These are phyloP conservation scores for Dolomedes plantarius DNA, from an alignment of 2,888 invertebrate species.

Conservation along the genomic window DNA sequence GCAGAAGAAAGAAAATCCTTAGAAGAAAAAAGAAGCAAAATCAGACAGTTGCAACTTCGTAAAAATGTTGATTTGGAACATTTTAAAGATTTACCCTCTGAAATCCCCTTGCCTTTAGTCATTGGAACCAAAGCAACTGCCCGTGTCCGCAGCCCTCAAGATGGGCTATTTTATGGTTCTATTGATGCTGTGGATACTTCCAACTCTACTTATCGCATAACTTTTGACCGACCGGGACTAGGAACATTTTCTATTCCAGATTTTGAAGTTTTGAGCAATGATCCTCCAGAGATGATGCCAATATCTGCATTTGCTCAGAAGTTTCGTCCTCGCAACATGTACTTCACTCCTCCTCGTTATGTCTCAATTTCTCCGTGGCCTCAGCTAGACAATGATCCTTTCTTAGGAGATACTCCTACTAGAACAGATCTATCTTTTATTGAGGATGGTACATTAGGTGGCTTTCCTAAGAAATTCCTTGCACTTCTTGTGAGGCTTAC, in stretches of 20 bases:
- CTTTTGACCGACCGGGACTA: slow-evolving; percentile 92
- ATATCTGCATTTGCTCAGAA: slow-evolving; percentile 86
- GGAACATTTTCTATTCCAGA: slow-evolving; percentile 97
- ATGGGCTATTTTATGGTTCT: slow-evolving; percentile 94
- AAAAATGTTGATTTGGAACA: slow-evolving; percentile 84
- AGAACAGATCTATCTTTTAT: slow-evolving; percentile 74
- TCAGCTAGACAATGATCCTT: slow-evolving; percentile 77
- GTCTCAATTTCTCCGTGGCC: slow-evolving; percentile 74
- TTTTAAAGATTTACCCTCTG: slow-evolving; percentile 92
- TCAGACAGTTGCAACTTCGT: slow-evolving; percentile 93
- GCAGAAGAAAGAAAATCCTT: slow-evolving; percentile 94
- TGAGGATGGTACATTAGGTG: slow-evolving; percentile 82
- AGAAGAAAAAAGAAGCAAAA: slow-evolving; percentile 92
- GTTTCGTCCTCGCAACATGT: slow-evolving; percentile 75
- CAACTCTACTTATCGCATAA: slow-evolving; percentile 94
- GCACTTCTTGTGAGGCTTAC: slow-evolving; percentile 90
- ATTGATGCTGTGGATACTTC: slow-evolving; percentile 97
- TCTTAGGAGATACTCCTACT: slow-evolving; percentile 77
- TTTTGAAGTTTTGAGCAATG: slow-evolving; percentile 95
- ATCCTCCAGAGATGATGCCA: slow-evolving; percentile 92
- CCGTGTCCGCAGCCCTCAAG: slow-evolving; percentile 91
- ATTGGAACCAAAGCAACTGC: slow-evolving; percentile 95
- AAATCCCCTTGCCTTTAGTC: slow-evolving; percentile 95
- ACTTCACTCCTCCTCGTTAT: slow-evolving; percentile 76
- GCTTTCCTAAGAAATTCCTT: slow-evolving; percentile 89